These are phyloP conservation scores for Drosophila imparisetae DNA, from an alignment of 2,888 invertebrate species.

Conservation along the genomic window DNA sequence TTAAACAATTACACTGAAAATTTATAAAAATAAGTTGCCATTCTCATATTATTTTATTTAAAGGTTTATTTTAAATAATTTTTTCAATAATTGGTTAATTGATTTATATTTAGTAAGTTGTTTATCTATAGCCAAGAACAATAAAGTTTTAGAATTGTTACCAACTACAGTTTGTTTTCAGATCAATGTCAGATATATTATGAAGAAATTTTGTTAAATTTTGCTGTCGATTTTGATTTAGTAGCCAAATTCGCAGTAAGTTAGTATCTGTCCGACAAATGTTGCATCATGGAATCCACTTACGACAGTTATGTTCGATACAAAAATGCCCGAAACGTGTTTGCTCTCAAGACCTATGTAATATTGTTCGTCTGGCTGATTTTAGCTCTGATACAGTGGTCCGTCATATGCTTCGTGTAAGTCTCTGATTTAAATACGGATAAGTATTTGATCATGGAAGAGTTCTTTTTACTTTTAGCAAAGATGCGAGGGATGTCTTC, in stretches of 20 bases:
- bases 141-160: not conserved
- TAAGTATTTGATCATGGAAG: not conserved
- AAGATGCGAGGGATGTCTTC: slow-evolving; percentile 3
- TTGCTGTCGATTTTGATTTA: not conserved
- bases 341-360: slow-evolving; percentile 38
- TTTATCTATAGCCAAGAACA: not conserved
- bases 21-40: not conserved
- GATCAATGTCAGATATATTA: slow-evolving; percentile 18
- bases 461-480: slow-evolving; percentile 9
- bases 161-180: slow-evolving; percentile 1
- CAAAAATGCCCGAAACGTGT: slow-evolving; percentile 38
- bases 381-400: slow-evolving; percentile 53
- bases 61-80: fast-evolving
- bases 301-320: slow-evolving; percentile 19
- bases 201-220: slow-evolving; percentile 6
- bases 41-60: not conserved
- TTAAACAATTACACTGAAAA: not conserved
- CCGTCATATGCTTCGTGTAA: slow-evolving; percentile 32
- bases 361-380: slow-evolving; percentile 41
- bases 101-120: not conserved
- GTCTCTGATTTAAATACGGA: not conserved
- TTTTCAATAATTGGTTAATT: not conserved
- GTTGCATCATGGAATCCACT: slow-evolving; percentile 31
- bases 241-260: slow-evolving; percentile 11
- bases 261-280: slow-evolving; percentile 9